A percentile compares a stretch with the other conserved stretches of the same genome.
phyloP scores from a whole-genome alignment of 2,888 invertebrate genomes.

The Rutpela maculata region DNA sequence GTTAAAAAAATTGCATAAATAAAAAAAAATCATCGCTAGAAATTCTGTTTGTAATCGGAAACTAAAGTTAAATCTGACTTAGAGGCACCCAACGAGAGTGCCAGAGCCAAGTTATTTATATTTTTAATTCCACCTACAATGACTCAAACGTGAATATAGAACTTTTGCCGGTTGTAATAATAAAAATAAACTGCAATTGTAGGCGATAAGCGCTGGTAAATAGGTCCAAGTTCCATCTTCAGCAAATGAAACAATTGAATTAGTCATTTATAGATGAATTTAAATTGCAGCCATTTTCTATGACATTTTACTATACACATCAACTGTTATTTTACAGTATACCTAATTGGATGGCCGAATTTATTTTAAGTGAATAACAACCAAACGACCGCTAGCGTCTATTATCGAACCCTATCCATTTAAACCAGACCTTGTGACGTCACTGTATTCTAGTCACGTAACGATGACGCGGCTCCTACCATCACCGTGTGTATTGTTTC shows the following conservation, averaged over 20 bases:
- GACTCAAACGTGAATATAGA: constrained; percentile 22
- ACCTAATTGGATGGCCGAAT: constrained; percentile 22
- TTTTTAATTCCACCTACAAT: constrained; percentile 40
- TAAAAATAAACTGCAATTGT: constrained; percentile 18
- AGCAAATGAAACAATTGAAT: constrained; percentile 17
- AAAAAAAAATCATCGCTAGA: background rate
- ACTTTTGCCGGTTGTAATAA: constrained; percentile 31
- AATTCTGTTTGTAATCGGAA: constrained; percentile 21
- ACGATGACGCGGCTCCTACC: constrained; percentile 55
- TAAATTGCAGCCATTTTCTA: constrained; percentile 5
- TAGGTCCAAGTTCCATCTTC: constrained; percentile 19
- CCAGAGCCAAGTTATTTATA: constrained; percentile 37
- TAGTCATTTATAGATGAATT: constrained; percentile 7
- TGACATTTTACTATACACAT: background rate
- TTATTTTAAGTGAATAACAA: constrained; percentile 40
- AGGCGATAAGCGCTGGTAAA: constrained; percentile 7
- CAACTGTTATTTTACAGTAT: constrained; percentile 23
- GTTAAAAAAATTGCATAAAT: too few species aligned
- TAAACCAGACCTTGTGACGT: constrained; percentile 59
- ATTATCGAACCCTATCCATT: constrained; percentile 42
- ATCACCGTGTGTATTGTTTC: constrained; percentile 48
- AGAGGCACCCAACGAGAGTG: constrained; percentile 13
- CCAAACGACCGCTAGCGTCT: constrained; percentile 31
- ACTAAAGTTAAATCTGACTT: constrained; percentile 10
- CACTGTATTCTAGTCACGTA: constrained; percentile 60